These are phyloP conservation scores for Oncopodura yosiiana DNA, from an alignment of 1,140 invertebrate species.

Conservation along the genomic window DNA sequence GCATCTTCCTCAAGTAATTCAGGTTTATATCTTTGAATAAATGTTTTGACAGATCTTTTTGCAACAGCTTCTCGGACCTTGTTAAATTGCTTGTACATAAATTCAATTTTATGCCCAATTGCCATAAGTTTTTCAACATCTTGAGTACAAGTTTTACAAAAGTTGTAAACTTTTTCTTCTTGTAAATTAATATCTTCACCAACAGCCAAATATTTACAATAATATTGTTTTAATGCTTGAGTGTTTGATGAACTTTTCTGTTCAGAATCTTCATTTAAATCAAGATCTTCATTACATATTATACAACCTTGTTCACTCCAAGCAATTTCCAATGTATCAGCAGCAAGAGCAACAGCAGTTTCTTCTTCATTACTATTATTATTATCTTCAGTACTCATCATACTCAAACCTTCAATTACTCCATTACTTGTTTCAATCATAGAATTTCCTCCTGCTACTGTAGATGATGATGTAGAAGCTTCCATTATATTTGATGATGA, in stretches of 20 bases:
- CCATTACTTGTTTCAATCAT: not conserved
- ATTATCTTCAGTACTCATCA: not conserved
- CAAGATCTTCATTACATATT: slow-evolving; percentile 20
- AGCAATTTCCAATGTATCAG: no score
- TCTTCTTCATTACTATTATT: not conserved
- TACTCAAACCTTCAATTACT: not conserved
- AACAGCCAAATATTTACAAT: slow-evolving; percentile 23
- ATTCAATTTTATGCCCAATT: slow-evolving; percentile 22
- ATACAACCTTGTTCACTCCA: slow-evolving; percentile 26
- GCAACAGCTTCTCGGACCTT: slow-evolving; percentile 24
- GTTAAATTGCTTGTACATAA: slow-evolving; percentile 27
- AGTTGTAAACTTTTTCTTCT: slow-evolving; percentile 16
- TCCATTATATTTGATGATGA: no score
- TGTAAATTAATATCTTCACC: slow-evolving; percentile 11
- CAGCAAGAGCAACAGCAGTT: not conserved
- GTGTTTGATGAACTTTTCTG: not conserved
- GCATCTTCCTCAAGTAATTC: slow-evolving; percentile 16
- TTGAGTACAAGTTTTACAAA: slow-evolving; percentile 10
- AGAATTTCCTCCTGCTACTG: not conserved
- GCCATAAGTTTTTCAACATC: slow-evolving; percentile 20
- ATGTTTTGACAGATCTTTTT: slow-evolving; percentile 24
- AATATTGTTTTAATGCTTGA: slow-evolving; percentile 19
- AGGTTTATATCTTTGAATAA: slow-evolving; percentile 14
- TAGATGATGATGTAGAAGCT: no score
- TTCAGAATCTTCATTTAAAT: not conserved